These are phyloP conservation scores for Lucinisca nassula DNA, from an alignment of 2,888 invertebrate genomes.

Conservation along the genomic window DNA sequence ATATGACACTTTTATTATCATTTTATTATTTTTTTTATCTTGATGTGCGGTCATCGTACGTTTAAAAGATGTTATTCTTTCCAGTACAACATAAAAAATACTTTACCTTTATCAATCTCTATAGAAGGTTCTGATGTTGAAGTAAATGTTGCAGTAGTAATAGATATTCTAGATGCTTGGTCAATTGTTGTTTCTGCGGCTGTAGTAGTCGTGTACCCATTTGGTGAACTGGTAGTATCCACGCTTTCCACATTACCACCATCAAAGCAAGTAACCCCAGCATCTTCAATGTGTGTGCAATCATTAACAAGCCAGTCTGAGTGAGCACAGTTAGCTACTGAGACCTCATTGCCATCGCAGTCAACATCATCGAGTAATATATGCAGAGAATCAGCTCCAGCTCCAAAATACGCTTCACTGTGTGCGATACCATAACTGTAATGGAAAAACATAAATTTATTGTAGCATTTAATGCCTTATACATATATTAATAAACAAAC, in stretches of 20 bases:
- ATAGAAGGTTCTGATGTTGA: too few relatives aligned
- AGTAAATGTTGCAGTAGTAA: neutral
- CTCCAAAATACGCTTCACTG: conserved; percentile 43
- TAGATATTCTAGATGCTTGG: neutral
- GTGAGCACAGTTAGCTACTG: conserved; percentile 90
- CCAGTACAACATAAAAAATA: too few relatives aligned
- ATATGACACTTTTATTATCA: too few relatives aligned
- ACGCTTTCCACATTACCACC: neutral
- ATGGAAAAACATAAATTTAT: too few relatives aligned
- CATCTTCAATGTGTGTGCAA: conserved; percentile 93
- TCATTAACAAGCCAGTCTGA: conserved; percentile 84
- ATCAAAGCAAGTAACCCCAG: conserved; percentile 89
- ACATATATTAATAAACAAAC: too few relatives aligned
- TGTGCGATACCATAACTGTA: conserved; percentile 36
- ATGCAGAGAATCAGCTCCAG: conserved; percentile 68
- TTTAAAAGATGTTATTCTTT: too few relatives aligned
- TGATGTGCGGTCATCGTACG: too few relatives aligned
- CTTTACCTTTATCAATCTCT: too few relatives aligned
- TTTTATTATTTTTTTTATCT: too few relatives aligned
- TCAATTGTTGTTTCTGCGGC: neutral
- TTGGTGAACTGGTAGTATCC: neutral
- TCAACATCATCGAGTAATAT: conserved; percentile 86
- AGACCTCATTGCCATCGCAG: conserved; percentile 90
- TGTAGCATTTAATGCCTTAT: too few relatives aligned
- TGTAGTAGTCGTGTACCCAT: neutral